phyloP scores from a whole-genome alignment of 2,888 invertebrate genomes.

The Parnassius glacialis region DNA sequence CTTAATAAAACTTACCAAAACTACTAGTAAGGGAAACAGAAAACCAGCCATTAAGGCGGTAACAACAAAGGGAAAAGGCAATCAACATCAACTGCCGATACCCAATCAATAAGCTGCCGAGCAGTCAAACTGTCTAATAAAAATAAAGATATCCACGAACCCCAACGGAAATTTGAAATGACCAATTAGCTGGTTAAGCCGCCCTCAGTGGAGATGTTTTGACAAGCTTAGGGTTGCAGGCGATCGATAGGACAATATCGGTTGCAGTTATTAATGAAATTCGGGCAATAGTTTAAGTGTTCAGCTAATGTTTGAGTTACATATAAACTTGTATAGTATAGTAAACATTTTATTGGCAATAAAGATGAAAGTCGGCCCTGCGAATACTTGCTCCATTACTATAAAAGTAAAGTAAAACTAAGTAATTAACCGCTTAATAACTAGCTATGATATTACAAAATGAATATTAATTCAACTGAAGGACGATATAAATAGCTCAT shows the following conservation, averaged over 20 bases:
- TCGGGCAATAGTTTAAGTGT: slow-evolving; percentile 2
- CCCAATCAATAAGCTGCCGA: slow-evolving; percentile 21
- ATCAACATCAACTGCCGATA: slow-evolving; percentile 9
- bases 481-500: too few relatives aligned
- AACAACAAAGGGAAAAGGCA: slow-evolving; percentile 9
- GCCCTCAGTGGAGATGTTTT: slow-evolving; percentile 26
- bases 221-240: slow-evolving; percentile 19
- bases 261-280: slow-evolving; percentile 15
- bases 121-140: slow-evolving; percentile 25
- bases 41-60: neutral
- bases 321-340: too few relatives aligned
- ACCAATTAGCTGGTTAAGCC: slow-evolving; percentile 27
- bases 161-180: slow-evolving; percentile 25
- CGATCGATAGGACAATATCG: neutral
- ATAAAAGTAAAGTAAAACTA: too few relatives aligned
- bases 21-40: neutral
- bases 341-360: too few relatives aligned
- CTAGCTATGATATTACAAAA: too few relatives aligned
- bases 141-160: slow-evolving; percentile 29
- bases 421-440: too few relatives aligned
- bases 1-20: too few relatives aligned
- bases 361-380: neutral
- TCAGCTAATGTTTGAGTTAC: neutral
- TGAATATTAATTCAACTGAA: too few relatives aligned
- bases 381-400: neutral